A percentile compares a stretch with the other conserved stretches of the same genome.
Evolutionary conservation across 1,140 invertebrate genomes (phyloP).

Genomic region (Eumeta japonica): DNA sequence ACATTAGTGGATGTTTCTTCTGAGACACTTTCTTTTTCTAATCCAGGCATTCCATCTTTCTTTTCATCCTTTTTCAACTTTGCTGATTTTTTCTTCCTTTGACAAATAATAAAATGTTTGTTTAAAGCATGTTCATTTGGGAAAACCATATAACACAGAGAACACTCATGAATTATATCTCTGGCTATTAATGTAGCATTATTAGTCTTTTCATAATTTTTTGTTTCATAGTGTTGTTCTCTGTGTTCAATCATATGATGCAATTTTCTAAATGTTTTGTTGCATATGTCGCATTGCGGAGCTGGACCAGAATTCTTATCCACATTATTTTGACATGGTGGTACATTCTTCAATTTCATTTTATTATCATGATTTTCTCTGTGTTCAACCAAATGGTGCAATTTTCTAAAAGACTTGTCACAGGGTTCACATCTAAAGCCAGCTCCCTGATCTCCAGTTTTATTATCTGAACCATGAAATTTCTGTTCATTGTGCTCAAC

Average conservation of each 20-base stretch:
- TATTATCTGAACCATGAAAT: conserved; percentile 13
- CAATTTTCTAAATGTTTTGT: conserved; percentile 50
- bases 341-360: conserved; percentile 22
- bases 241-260: conserved; percentile 51
- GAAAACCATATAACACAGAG: conserved; percentile 56
- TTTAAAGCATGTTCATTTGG: conserved; percentile 54
- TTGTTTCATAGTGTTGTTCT: conserved; percentile 49
- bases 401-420: conserved; percentile 53
- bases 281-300: conserved; percentile 47
- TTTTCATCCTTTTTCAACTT: conserved; percentile 7
- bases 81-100: conserved; percentile 36
- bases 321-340: conserved; percentile 5
- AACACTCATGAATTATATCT: conserved; percentile 56
- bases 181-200: conserved; percentile 44
- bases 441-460: conserved; percentile 40
- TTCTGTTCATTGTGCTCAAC: conserved; percentile 21
- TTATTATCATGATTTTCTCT: conserved; percentile 39
- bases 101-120: conserved; percentile 46
- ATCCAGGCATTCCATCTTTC: conserved; percentile 6
- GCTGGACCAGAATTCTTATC: conserved; percentile 18
- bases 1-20: no score
- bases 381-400: conserved; percentile 54
- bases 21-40: conserved; percentile 9
- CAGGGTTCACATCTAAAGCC: conserved; percentile 55
- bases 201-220: conserved; percentile 45